phyloP scores from a whole-genome alignment of 1,140 invertebrate species.

The Drosophila ohnishii region DNA sequence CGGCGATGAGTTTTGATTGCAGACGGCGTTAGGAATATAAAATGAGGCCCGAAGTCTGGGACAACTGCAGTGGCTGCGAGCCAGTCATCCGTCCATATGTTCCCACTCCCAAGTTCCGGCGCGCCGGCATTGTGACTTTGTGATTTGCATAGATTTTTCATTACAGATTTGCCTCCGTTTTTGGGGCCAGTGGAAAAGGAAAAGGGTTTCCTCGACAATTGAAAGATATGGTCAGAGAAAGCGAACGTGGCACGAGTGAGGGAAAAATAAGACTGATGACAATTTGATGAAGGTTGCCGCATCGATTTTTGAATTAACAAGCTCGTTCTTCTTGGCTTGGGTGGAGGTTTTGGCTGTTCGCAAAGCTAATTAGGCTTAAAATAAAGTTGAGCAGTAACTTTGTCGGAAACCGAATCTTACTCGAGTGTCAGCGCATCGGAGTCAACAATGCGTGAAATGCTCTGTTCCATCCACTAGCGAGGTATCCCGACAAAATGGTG shows the following conservation, averaged over 20 bases:
- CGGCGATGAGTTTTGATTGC: conserved; percentile 71
- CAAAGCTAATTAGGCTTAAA: conserved; percentile 71
- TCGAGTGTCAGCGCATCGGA: conserved; percentile 48
- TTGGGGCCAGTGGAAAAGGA: conserved; percentile 28
- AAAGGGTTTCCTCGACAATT: conserved; percentile 37
- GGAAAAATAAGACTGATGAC: conserved; percentile 59
- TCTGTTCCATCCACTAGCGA: conserved; percentile 15
- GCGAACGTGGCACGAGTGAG: conserved; percentile 23
- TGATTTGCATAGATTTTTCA: conserved; percentile 79
- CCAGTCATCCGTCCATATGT: conserved; percentile 49
- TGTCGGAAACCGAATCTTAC: conserved; percentile 18
- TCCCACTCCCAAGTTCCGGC: conserved; percentile 22
- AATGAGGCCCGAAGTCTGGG: conserved; percentile 55
- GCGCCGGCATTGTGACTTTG: conserved; percentile 27
- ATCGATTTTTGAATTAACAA: conserved; percentile 76
- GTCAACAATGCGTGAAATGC: conserved; percentile 72
- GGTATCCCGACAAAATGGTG: neutral
- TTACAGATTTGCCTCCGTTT: conserved; percentile 60
- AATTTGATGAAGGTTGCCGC: conserved; percentile 71
- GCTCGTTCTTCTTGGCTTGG: conserved; percentile 7
- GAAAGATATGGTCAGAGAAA: conserved; percentile 5
- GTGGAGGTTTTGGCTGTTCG: conserved; percentile 1
- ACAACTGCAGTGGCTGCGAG: conserved; percentile 62
- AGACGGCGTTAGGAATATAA: conserved; percentile 60
- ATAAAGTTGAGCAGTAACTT: conserved; percentile 26